Base-by-base conservation (phyloP, 2,888 invertebrate genomes). In the Agrotis exclamationis region DNA sequence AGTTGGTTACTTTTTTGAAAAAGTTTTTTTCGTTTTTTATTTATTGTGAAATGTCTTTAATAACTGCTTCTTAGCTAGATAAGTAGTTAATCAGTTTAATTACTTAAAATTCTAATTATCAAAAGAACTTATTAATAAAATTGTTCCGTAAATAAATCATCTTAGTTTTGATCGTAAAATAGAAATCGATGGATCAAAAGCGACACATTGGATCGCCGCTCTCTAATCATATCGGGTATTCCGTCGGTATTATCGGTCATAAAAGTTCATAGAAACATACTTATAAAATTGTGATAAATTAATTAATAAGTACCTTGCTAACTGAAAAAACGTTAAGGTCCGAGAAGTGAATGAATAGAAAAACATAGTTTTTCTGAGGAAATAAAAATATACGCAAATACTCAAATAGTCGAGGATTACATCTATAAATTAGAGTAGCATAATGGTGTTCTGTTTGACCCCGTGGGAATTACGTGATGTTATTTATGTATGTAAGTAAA, bases 151-250 rank as follows among this genome's bases (percentile, higher is more conserved):
- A 68, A 74, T 82, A 84, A 83, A 84, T 84, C 82, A 79, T 64
- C 24, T 58, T 44, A 45, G 54, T 66, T 69, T 72, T 57, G 64
- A 69, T 73, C 65, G 20, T 82, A 73, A 79, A 82, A 66, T 79
- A 82, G 79, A 79, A 79, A 79, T 73, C 73, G 69, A 45, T 76
- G 70, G 58, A 78, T 78, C 81, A 78, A 80, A 65, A 77, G 59
- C 56, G 79, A 77, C 79, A 77, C 54, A 76, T 81, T 11, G 20
- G 50, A 60, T 50, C 53, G 59, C 62, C 59, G 56, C 82, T 81
- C 82, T 81, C 72, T 59, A 68, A 60, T 65, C 57, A 57, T 39
- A 39, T 54, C 33, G 22, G 80, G 33, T 63, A 57, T 54, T 62
- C 47, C n/a, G 51, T 39, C 11, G 28, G 79, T 77, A 79, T 63